Base-by-base conservation (phyloP, 2,113 vertebrate species). In the Zosterops pallidus region DNA sequence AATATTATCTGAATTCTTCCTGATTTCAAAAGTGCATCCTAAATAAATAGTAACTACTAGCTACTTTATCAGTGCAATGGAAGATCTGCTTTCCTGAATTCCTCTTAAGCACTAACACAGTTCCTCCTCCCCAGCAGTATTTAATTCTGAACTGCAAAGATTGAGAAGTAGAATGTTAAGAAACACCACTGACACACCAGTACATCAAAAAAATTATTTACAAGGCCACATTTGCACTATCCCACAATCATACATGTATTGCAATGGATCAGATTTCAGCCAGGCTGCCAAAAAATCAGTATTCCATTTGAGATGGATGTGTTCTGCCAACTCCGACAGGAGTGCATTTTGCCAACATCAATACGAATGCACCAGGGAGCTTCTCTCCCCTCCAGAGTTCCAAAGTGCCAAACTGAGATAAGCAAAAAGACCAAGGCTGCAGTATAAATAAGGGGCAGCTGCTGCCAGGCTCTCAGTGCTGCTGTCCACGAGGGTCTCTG, bases 181-280 rank as follows among this genome's bases (percentile, higher is more conserved):
- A 94, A 96, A 93, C 81, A 91, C 65, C 85, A 89, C 76, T 63
- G 87, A 95, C 97, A 89, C 52, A n/a, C 47, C 86, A 83, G 3
- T 6, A 50, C 11, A 15, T 91, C 50, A 89, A 57, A 92, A 69
- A 35, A 76, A n/a, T 41, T 29, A 95, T 84, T 82, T 59, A 81
- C 37, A 64, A 90, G 87, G 70, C 59, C 50, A 19, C 19, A 24
- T 80, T 69, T 88, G 47, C 87, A 59, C 29, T n/a, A 83, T 60
- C 11, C 47, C 60, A 9, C 50, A 37, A 67, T 52, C 70, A 83
- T 55, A 9, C 12, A 65, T 2, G n/a, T n/a, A n/a, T n/a, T n/a
- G n/a, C n/a, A n/a, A n/a, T n/a, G 31, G 70, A 72, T 83, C 84
- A 52, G 78, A 44, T 79, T 92, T 72, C 78, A 88, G 50, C 33